Percentiles rank a stretch among this genome's conserved stretches.
phyloP scores from a whole-genome alignment of 2,113 vertebrate species.

The Myodes glareolus region DNA sequence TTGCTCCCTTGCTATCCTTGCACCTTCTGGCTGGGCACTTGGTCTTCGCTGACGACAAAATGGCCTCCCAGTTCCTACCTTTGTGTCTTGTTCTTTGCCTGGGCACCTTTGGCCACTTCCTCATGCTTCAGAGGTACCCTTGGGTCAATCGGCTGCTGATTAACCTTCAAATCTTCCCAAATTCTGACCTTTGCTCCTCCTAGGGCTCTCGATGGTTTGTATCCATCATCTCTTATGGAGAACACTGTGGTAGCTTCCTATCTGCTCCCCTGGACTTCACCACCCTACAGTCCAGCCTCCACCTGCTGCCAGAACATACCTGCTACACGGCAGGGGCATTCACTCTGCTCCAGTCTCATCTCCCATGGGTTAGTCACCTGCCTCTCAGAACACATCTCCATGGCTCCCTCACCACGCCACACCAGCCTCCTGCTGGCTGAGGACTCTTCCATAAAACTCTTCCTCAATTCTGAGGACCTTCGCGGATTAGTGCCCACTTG shows the following conservation, averaged over 20 bases:
- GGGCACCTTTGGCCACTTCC: not conserved
- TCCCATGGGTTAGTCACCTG: accelerated
- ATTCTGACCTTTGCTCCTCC: not conserved
- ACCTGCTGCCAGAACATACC: accelerated
- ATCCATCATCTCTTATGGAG: not conserved
- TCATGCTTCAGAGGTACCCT: too few species aligned
- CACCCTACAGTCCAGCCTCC: accelerated
- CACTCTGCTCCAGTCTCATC: too few species aligned
- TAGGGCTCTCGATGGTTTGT: not conserved
- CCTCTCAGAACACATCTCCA: not conserved
- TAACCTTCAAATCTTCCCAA: not conserved
- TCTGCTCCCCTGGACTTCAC: too few species aligned
- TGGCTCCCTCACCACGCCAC: too few species aligned
- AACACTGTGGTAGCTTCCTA: not conserved
- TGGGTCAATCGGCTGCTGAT: not conserved
- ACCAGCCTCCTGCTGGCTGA: not conserved
- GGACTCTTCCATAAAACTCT: not conserved
- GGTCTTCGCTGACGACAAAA: not conserved
- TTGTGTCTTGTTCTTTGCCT: not conserved
- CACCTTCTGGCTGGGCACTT: not conserved
- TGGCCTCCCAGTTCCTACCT: too few species aligned
- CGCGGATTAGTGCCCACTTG: not conserved
- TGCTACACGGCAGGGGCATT: accelerated
- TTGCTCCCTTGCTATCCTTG: not conserved
- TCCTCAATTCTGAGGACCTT: not conserved